Evolutionary conservation across 2,113 vertebrate genomes (phyloP).

Genomic region (Archilochus colubris): DNA sequence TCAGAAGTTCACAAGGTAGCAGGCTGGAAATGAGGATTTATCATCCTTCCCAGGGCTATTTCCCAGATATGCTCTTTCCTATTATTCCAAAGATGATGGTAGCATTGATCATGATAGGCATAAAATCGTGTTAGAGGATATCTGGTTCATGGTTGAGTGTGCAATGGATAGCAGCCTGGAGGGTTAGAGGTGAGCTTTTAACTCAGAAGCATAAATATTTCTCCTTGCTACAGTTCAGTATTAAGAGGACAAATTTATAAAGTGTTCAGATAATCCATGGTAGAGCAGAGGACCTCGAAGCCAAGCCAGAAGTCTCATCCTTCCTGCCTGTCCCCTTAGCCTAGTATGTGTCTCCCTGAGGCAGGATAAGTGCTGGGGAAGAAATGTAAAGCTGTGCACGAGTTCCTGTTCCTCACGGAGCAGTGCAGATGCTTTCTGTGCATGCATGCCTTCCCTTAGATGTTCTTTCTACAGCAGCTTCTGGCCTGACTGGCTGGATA

Average conservation of each 20-base stretch:
- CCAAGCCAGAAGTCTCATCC: background rate
- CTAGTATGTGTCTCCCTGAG: background rate
- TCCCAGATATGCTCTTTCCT: background rate
- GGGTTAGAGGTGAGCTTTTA: background rate
- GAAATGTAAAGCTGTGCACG: background rate
- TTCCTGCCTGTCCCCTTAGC: background rate
- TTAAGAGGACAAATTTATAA: background rate
- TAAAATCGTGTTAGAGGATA: background rate
- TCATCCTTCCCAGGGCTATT: background rate
- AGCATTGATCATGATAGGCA: background rate
- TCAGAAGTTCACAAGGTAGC: background rate
- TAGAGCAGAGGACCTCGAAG: background rate
- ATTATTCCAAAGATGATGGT: background rate
- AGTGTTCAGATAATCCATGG: background rate
- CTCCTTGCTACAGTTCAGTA: background rate
- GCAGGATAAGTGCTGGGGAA: background rate
- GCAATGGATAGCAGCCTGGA: background rate
- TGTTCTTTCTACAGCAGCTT: background rate
- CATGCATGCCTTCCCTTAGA: accelerated
- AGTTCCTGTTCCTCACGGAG: background rate
- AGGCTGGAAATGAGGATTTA: background rate
- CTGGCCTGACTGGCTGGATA: background rate
- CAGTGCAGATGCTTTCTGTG: background rate
- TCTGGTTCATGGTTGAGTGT: background rate
- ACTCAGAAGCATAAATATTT: background rate